Evolutionary conservation across 1,140 invertebrate species (phyloP).

Genomic region (Megalonaias nervosa): DNA sequence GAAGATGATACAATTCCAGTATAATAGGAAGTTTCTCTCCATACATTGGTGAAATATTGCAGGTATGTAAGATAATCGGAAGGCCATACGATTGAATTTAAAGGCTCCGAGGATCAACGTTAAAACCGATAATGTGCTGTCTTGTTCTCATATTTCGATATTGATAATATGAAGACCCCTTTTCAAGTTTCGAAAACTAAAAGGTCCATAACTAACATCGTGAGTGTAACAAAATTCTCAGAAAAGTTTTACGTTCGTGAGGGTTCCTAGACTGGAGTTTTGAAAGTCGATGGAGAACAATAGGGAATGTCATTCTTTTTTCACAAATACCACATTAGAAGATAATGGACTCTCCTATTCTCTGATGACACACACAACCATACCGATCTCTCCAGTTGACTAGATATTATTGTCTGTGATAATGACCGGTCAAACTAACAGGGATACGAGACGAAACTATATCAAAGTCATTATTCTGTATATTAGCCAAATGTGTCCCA

Average conservation of each 20-base stretch:
- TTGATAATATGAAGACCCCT: conserved; percentile 22
- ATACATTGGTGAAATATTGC: conserved; percentile 53
- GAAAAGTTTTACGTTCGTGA: conserved; percentile 25
- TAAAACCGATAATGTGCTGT: conserved; percentile 17
- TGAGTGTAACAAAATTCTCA: conserved; percentile 15
- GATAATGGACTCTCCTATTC: too few species aligned
- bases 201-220: conserved; percentile 6
- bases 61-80: conserved; percentile 42
- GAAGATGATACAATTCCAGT: conserved; percentile 36
- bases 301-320: conserved; percentile 67
- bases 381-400: too few species aligned
- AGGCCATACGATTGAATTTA: background rate
- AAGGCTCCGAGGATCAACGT: background rate
- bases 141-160: conserved; percentile 3
- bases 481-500: too few species aligned
- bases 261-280: conserved; percentile 35
- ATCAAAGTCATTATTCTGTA: too few species aligned
- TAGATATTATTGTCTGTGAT: too few species aligned
- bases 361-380: too few species aligned
- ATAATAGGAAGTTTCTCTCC: conserved; percentile 28
- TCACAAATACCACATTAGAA: too few species aligned
- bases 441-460: too few species aligned
- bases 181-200: conserved; percentile 24
- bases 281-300: conserved; percentile 74
- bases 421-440: too few species aligned